Percentiles rank a stretch among this genome's conserved stretches.
These are phyloP conservation scores for Ceuthmochares aereus DNA, from an alignment of 2,113 vertebrate species.

Conservation along the genomic window DNA sequence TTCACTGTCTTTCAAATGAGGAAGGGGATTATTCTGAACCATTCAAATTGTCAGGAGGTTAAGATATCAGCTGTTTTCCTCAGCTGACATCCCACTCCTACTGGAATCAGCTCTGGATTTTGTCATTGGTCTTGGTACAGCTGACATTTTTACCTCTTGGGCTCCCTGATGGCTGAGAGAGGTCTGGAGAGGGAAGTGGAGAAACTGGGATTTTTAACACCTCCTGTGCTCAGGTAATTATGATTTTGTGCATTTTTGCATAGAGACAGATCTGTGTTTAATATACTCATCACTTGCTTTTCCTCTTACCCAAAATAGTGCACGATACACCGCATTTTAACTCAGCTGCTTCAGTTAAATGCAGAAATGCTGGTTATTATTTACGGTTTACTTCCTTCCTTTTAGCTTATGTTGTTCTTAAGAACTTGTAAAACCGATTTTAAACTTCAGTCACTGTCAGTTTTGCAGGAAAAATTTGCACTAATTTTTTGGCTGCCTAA, in stretches of 20 bases:
- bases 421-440: neutral
- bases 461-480: neutral
- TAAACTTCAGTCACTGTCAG: neutral
- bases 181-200: neutral
- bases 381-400: neutral
- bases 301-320: neutral
- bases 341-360: neutral
- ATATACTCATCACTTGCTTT: neutral
- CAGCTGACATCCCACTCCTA: neutral
- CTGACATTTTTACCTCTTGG: neutral
- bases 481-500: neutral
- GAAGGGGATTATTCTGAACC: neutral
- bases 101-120: neutral
- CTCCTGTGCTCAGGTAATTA: neutral
- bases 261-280: neutral
- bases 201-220: neutral
- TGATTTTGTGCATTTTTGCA: neutral
- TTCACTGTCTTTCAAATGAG: neutral
- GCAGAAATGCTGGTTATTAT: neutral
- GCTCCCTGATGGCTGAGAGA: neutral
- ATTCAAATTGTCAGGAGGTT: neutral
- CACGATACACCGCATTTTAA: neutral
- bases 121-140: accelerated
- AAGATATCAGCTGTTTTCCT: neutral
- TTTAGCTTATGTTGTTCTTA: neutral